Conservation (phyloP, 2,113 vertebrate species). For the Pluvianellus socialis region DNA sequence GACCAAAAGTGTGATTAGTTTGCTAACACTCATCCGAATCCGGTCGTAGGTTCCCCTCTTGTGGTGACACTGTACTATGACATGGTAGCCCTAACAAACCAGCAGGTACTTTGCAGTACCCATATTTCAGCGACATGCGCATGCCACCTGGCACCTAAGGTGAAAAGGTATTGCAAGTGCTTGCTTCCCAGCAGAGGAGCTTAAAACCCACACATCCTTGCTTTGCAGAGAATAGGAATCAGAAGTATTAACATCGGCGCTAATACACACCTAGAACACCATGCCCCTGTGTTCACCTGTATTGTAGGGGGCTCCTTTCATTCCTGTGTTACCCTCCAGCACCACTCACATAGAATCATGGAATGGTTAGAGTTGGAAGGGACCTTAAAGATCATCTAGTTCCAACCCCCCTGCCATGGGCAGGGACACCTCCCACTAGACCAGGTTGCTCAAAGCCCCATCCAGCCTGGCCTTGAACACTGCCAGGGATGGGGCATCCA, state of each 20-base stretch:
- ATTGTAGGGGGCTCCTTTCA: fast-evolving
- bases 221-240: background rate
- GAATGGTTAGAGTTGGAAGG: background rate
- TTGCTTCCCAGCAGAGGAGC: too few relatives aligned
- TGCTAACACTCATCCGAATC: background rate
- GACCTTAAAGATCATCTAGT: background rate
- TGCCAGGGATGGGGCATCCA: background rate
- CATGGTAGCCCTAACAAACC: background rate
- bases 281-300: background rate
- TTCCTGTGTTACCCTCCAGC: background rate
- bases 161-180: background rate
- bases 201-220: background rate
- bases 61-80: background rate
- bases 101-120: background rate
- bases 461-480: background rate
- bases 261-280: background rate
- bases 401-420: background rate
- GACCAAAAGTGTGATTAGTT: background rate
- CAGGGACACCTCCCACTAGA: background rate
- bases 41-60: constrained; percentile 56
- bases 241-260: fast-evolving
- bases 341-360: background rate
- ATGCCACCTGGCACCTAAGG: fast-evolving
- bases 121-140: background rate
- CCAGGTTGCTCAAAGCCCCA: background rate